Percentiles rank a stretch among this genome's conserved stretches.
Conservation (phyloP, 2,113 vertebrate genomes). For the Chaenogobius annularis region DNA sequence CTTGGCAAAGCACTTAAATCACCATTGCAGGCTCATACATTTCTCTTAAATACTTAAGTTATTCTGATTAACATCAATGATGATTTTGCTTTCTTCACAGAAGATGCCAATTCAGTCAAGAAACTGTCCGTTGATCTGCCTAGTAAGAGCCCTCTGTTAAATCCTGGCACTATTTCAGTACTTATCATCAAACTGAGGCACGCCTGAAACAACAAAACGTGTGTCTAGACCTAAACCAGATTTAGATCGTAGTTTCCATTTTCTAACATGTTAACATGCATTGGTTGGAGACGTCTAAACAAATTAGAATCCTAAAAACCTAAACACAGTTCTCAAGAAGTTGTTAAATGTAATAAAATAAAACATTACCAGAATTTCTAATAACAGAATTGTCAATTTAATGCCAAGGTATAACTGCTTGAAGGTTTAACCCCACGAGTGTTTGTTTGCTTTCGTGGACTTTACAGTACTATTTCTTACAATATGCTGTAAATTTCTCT, state of each 20-base stretch:
- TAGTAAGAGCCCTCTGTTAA: conserved; percentile 75
- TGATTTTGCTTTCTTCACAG: conserved; percentile 78
- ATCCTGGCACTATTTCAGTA: conserved; percentile 40
- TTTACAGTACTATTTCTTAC: conserved; percentile 78
- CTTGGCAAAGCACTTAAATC: neutral
- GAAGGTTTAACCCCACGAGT: conserved; percentile 30
- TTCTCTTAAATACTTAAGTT: neutral
- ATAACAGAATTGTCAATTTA: conserved; percentile 39
- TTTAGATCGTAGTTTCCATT: conserved; percentile 8
- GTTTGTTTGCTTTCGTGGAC: conserved; percentile 64
- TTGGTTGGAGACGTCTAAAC: conserved; percentile 6
- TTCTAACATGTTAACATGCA: conserved; percentile 50
- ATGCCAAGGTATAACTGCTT: conserved; percentile 46
- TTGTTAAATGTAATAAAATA: conserved; percentile 5
- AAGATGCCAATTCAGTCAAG: conserved; percentile 75
- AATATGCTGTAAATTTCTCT: conserved; percentile 81
- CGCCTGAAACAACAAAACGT: conserved; percentile 33
- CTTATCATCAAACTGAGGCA: conserved; percentile 24
- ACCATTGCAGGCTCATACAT: conserved; percentile 3
- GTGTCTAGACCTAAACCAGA: conserved; percentile 43
- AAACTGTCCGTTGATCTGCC: conserved; percentile 81
- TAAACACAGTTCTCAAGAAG: neutral
- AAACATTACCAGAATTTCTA: neutral
- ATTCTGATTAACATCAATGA: conserved; percentile 50
- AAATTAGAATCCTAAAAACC: neutral